Conservation (phyloP, 2,797 vertebrate species). For the Hemitrygon akajei region DNA sequence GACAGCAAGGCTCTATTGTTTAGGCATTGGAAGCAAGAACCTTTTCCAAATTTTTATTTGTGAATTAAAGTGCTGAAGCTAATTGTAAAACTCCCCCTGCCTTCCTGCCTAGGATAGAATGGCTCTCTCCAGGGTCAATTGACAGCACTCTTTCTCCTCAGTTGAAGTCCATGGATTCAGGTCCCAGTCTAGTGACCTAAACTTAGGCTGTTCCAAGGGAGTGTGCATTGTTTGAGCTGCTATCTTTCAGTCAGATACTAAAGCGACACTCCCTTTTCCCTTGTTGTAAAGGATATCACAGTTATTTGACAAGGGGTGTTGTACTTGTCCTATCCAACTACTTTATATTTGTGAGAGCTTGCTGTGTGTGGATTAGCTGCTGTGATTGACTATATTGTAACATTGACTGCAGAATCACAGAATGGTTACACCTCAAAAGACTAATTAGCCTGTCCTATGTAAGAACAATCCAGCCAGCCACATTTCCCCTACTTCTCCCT, state of each 20-base stretch:
- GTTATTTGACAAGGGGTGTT: not conserved
- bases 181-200: not conserved
- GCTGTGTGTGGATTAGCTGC: not conserved
- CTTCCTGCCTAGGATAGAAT: not conserved
- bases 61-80: not conserved
- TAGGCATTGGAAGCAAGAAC: not conserved
- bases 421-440: too few relatives aligned
- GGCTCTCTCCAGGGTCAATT: not conserved
- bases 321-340: not conserved
- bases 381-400: not conserved
- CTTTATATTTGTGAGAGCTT: not conserved
- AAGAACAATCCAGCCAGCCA: too few relatives aligned
- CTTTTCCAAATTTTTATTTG: not conserved
- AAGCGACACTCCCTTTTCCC: not conserved
- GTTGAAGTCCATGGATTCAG: not conserved
- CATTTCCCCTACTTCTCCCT: too few relatives aligned
- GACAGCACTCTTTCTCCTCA: not conserved
- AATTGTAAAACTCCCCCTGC: not conserved
- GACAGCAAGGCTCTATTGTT: not conserved
- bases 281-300: not conserved
- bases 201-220: not conserved
- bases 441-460: too few relatives aligned
- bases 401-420: not conserved
- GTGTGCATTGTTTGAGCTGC: not conserved
- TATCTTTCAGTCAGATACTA: not conserved